Base-by-base conservation (phyloP, 1,140 invertebrate genomes). In the Zeugodacus cucurbitae region DNA sequence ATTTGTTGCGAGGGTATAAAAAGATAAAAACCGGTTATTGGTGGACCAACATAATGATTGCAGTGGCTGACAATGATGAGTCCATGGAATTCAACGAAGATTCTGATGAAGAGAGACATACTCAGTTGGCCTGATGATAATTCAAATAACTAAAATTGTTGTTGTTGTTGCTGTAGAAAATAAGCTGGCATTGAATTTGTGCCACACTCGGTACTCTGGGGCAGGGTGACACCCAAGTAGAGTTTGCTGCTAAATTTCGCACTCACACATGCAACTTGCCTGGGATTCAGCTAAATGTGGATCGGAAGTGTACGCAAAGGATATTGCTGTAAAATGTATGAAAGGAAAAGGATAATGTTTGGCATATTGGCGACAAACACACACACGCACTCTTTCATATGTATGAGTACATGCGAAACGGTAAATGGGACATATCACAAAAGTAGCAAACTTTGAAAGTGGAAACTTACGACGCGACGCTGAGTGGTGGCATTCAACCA, bases 321-420 rank as follows among this genome's bases (percentile, higher is more conserved):
- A 58, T 32, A n/a, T 41, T 54, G 54, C 32, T 87, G 86, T 44
- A 26, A 44, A 82, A 82, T 82, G 57, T 29, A 59, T 64, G 86
- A 87, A 48, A 82, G 74, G 29, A 64, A 87, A 59, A 87, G 86
- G 86, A 87, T 59, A 87, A 59, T 87, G 57, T 59, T 87, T 59
- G 86, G 57, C 86, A 87, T 87, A 32, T 87, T 58, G 57, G 37
- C 11, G 85, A 34, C 10, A 48, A 32, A 34, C 29, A 64, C 86
- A 87, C 14, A 44, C 86, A 87, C 85, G 37, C 29, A 22, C 48
- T 22, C 29, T 0, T 82, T n/a, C 32, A 20, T 10, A 41, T 34
- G 48, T 14, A 54, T 11, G 48, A n/a, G n/a, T n/a, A n/a, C 17
- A 20, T 54, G 20, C 48, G 48, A 54, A 54, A 54, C 4, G 48